These are phyloP conservation scores for Lepidotrigona ventralis DNA, from an alignment of 1,140 invertebrate species.

Conservation along the genomic window DNA sequence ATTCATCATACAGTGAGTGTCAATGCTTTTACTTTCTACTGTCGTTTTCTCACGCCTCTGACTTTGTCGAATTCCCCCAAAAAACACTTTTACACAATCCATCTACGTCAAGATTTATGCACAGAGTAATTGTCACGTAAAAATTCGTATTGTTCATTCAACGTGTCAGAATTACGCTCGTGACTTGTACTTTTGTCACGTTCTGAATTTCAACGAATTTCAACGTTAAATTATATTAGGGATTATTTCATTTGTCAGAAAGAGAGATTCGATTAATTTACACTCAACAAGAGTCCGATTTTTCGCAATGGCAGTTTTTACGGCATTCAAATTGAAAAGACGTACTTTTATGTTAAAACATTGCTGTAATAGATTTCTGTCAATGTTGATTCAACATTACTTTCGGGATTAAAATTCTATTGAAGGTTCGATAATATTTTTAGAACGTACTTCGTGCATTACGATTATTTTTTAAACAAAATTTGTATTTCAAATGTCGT, in stretches of 20 bases:
- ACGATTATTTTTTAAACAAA: background rate
- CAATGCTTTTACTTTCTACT: conserved; percentile 7
- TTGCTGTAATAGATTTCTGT: background rate
- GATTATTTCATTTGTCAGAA: background rate
- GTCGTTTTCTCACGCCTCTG: conserved; percentile 1
- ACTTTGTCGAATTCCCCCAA: background rate
- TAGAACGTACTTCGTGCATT: background rate
- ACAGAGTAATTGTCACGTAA: background rate
- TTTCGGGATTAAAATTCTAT: background rate
- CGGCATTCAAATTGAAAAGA: background rate
- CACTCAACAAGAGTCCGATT: no score
- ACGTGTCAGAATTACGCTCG: no score
- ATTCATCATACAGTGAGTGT: conserved; percentile 41
- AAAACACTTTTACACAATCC: conserved; percentile 14
- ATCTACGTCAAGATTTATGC: background rate
- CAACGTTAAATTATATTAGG: background rate
- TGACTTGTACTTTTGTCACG: background rate
- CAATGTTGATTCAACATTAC: background rate
- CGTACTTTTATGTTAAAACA: background rate
- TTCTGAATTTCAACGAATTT: background rate
- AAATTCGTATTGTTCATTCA: background rate
- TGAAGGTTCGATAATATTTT: background rate
- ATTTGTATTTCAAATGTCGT: background rate
- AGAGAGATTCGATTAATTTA: background rate
- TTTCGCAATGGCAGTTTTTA: background rate